A percentile compares a stretch with the other conserved stretches of the same genome.
Conservation (phyloP, 2,888 invertebrate species). For the Vannuccia rotundouncinata region DNA sequence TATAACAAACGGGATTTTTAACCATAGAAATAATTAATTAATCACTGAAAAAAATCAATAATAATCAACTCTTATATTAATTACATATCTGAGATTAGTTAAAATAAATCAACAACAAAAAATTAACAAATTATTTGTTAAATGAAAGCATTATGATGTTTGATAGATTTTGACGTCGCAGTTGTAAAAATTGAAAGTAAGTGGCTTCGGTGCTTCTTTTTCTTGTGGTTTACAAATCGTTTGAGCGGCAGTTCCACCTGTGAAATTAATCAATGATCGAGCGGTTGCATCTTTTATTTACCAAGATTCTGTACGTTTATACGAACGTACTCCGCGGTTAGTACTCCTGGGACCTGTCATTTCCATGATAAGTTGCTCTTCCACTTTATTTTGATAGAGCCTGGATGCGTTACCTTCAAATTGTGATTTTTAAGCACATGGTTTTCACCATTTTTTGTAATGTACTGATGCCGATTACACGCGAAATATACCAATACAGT, state of each 20-base stretch:
- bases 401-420: constrained; percentile 26
- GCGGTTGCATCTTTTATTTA: constrained; percentile 17
- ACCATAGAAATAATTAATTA: background rate
- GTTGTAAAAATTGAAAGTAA: constrained; percentile 8
- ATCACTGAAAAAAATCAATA: no score
- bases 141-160: background rate
- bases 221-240: background rate
- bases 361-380: constrained; percentile 15
- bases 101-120: constrained; percentile 19
- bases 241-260: constrained; percentile 17
- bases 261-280: constrained; percentile 16
- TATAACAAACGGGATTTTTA: background rate
- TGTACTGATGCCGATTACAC: background rate
- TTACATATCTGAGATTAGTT: background rate
- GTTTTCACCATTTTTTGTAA: constrained; percentile 32
- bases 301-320: constrained; percentile 12
- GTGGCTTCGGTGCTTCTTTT: constrained; percentile 16
- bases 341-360: constrained; percentile 8
- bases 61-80: background rate
- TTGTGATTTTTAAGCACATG: constrained; percentile 7
- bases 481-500: background rate
- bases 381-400: constrained; percentile 12
- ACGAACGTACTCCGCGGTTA: constrained; percentile 8
- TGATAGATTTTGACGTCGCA: background rate
- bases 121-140: background rate